Evolutionary conservation across 2,797 vertebrate genomes (phyloP).

Genomic region (Limnodromus scolopaceus): DNA sequence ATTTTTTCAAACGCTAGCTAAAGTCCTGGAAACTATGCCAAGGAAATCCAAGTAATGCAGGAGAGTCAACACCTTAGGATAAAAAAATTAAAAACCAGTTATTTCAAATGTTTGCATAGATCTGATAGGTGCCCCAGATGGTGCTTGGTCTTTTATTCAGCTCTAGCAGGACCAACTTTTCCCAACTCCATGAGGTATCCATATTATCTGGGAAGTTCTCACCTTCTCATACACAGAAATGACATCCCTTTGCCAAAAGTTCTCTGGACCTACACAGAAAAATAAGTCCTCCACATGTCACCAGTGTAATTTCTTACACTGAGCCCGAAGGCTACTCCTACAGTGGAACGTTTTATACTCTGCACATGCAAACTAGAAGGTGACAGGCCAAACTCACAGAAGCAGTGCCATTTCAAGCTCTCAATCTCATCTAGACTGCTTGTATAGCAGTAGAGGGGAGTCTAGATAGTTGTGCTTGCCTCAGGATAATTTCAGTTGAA

Average conservation of each 20-base stretch:
- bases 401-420: neutral
- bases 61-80: neutral
- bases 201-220: neutral
- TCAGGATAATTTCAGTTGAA: neutral
- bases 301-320: neutral
- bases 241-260: neutral
- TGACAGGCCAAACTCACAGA: neutral
- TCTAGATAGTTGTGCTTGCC: neutral
- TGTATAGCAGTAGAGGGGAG: neutral
- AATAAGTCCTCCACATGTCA: neutral
- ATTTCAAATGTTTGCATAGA: neutral
- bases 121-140: neutral
- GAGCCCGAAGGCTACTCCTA: neutral
- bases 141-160: neutral
- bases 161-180: neutral
- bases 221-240: neutral
- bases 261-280: neutral
- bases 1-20: neutral
- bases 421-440: neutral
- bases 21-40: neutral
- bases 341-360: neutral
- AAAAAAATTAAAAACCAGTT: neutral
- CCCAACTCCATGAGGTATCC: accelerated
- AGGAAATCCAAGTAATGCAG: neutral
- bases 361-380: neutral